These are phyloP conservation scores for Pandion haliaetus DNA, from an alignment of 2,113 vertebrate genomes.

Conservation along the genomic window DNA sequence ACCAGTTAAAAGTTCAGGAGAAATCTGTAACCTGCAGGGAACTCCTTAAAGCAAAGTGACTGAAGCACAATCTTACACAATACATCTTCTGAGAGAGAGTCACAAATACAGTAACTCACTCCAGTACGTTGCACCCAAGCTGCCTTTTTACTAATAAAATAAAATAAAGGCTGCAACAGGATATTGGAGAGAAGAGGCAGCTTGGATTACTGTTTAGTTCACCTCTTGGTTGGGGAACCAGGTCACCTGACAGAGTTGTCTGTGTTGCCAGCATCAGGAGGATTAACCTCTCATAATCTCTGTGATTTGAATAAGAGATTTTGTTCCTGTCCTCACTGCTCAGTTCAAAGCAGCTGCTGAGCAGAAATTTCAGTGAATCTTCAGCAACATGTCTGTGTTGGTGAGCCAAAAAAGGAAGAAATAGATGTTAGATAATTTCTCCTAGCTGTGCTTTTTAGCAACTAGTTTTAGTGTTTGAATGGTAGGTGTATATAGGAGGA, in stretches of 20 bases:
- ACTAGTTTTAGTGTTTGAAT: background rate
- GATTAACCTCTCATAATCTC: constrained; percentile 74
- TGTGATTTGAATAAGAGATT: constrained; percentile 62
- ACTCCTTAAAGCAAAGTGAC: background rate
- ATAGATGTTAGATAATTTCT: background rate
- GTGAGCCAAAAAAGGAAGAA: background rate
- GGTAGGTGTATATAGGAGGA: background rate
- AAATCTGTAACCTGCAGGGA: background rate
- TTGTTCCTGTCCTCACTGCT: constrained; percentile 60
- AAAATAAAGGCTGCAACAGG: background rate
- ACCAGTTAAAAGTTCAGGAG: background rate
- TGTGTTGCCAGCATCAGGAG: constrained; percentile 51
- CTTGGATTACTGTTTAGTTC: background rate
- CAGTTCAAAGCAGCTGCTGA: constrained; percentile 56
- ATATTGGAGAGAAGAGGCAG: background rate
- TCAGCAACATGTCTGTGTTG: background rate
- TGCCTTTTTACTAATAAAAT: background rate
- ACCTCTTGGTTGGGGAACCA: constrained; percentile 41
- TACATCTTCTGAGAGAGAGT: background rate
- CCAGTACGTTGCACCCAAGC: background rate
- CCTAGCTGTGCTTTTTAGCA: background rate
- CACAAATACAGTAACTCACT: background rate
- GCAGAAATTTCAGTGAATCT: background rate
- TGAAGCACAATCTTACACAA: background rate
- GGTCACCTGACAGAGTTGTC: constrained; percentile 50